Conservation (phyloP, 1,140 invertebrate genomes). For the Lanistes nyassanus region DNA sequence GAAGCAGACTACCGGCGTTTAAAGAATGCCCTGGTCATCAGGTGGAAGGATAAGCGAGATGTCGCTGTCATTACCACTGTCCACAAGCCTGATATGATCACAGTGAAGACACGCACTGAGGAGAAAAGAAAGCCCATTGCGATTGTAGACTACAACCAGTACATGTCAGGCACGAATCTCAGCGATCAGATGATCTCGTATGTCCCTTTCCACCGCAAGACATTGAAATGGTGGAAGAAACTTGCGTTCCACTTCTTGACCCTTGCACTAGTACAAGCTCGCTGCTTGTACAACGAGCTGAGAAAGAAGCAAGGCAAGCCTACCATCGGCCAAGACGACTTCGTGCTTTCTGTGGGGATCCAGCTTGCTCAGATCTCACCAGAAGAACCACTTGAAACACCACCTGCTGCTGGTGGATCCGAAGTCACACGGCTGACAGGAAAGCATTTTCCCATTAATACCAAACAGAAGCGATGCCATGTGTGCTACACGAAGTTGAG, state of each 20-base stretch:
- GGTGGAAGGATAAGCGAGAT: conserved; percentile 26
- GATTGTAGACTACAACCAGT: neutral
- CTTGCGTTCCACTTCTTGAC: conserved; percentile 4
- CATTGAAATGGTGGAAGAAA: conserved; percentile 25
- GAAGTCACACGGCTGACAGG: no score
- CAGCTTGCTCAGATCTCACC: no score
- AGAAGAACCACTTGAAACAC: no score
- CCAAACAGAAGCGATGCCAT: no score
- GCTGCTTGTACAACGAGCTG: neutral
- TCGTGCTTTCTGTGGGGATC: no score
- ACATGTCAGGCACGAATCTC: conserved; percentile 16
- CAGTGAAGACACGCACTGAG: conserved; percentile 1
- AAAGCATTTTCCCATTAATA: no score
- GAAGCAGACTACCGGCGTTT: conserved; percentile 1
- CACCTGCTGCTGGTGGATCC: no score
- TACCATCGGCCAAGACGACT: no score
- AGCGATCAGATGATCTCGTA: neutral
- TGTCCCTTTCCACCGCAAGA: conserved; percentile 18
- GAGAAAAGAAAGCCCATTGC: conserved; percentile 1
- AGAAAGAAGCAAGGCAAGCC: neutral
- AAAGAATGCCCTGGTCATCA: neutral
- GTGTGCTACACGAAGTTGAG: no score
- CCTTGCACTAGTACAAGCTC: conserved; percentile 2
- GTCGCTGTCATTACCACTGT: neutral
- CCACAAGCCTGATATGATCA: neutral